Evolutionary conservation across 2,113 vertebrate genomes (phyloP).

Genomic region (Menura novaehollandiae): DNA sequence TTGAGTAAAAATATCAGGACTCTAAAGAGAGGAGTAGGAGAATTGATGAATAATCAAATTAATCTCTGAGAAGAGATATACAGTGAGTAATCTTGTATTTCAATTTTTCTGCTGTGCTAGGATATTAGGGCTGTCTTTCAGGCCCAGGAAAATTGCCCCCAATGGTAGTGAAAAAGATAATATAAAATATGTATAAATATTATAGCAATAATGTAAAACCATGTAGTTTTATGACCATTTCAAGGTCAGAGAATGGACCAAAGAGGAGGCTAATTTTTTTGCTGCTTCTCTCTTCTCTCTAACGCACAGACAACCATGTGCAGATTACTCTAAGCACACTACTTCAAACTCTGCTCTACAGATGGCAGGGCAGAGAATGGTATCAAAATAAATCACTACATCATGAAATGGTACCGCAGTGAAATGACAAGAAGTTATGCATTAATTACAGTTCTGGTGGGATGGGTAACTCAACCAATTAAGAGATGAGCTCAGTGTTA

Average conservation of each 20-base stretch:
- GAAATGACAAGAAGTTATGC: background rate
- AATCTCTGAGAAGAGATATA: background rate
- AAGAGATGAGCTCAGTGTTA: background rate
- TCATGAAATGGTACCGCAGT: background rate
- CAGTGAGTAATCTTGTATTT: background rate
- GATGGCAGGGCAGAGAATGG: background rate
- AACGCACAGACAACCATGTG: background rate
- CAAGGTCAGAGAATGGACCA: background rate
- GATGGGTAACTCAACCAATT: background rate
- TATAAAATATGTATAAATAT: background rate
- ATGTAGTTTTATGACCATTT: background rate
- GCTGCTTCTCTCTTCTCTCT: background rate
- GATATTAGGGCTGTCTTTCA: background rate
- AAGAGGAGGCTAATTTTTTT: background rate
- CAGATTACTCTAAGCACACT: background rate
- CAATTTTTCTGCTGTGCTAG: background rate
- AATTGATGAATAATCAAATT: background rate
- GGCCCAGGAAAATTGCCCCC: background rate
- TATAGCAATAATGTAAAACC: background rate
- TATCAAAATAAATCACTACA: background rate
- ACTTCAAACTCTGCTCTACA: background rate
- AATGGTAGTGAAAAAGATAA: background rate
- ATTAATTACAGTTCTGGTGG: slow-evolving; percentile 4
- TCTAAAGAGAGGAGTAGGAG: background rate
- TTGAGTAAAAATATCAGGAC: background rate